These are phyloP conservation scores for Drosophila sordidula DNA, from an alignment of 2,888 invertebrate species.

Conservation along the genomic window DNA sequence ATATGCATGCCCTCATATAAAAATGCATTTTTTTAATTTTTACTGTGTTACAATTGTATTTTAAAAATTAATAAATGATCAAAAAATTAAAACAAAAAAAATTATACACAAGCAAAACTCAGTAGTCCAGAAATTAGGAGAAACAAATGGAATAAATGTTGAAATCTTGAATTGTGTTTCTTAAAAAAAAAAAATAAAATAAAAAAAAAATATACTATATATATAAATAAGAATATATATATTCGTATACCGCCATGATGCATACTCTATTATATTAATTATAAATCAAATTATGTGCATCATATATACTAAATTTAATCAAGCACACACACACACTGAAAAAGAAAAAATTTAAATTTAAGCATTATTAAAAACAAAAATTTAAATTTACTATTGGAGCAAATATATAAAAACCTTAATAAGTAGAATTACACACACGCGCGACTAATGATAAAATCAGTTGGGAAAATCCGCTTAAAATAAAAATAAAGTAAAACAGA, in stretches of 20 bases:
- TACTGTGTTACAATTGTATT: constrained; percentile 72
- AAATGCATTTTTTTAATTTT: constrained; percentile 65
- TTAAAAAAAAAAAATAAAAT: constrained; percentile 26
- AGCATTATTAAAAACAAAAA: constrained; percentile 57
- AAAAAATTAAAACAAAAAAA: constrained; percentile 32
- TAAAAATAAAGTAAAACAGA: constrained; percentile 18
- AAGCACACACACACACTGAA: constrained; percentile 47
- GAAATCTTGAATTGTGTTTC: constrained; percentile 72
- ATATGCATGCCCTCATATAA: constrained; percentile 52
- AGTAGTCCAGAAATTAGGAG: constrained; percentile 41
- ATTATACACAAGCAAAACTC: constrained; percentile 44
- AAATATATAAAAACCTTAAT: constrained; percentile 55
- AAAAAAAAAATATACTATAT: constrained; percentile 49
- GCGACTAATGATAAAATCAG: constrained; percentile 44
- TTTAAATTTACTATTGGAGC: constrained; percentile 66
- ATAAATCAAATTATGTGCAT: constrained; percentile 71
- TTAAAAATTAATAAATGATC: constrained; percentile 55
- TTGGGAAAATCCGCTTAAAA: constrained; percentile 42
- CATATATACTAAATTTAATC: constrained; percentile 72
- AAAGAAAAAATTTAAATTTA: constrained; percentile 53
- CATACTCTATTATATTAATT: constrained; percentile 56
- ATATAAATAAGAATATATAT: constrained; percentile 36
- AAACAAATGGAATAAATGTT: constrained; percentile 57
- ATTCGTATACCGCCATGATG: constrained; percentile 39
- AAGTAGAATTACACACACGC: constrained; percentile 58